Evolutionary conservation across 1,140 invertebrate genomes (phyloP), one percentile per base, ranked within the genome.

Genomic region (Cydia strobilella): DNA sequence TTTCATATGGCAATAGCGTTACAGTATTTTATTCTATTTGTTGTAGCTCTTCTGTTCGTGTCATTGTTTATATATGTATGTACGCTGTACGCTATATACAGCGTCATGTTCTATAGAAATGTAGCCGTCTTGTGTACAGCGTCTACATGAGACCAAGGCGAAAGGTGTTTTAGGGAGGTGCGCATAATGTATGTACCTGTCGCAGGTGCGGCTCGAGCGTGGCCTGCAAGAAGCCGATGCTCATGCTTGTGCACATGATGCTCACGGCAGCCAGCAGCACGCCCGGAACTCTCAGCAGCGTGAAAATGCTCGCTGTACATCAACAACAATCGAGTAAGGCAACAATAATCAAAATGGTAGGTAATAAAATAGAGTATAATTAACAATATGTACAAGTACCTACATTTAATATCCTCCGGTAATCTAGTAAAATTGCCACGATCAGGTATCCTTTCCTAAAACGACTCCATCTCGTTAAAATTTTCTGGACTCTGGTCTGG

Each of bases 201-300:
- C 96, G 86, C 12, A 98, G 86, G 94, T 97, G 97, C 1, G 97
- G 97, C 82, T 97, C 97, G 5, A 98, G 90, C 0, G 96, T 97
- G 0, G 97, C 96, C 85, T 96, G 95, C 2, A 97, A 88, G 89
- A 97, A 97, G 73, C 97, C 96, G 59, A 97, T 97, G 80, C 96
- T 97, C 92, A 96, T 95, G 74, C 96, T 96, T 0, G 96, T 96
- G 0, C 94, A 95, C 69, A 96, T 94, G 79, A 97, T 96, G 78
- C 95, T 96, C 54, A 94, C 90, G 25, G 95, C 94, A 6, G 96
- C 94, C 23, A 97, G 83, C 39, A 96, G 79, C 0, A 97, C 94
- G 25, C 95, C 95, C 1, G 96, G 96, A 25, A 97, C 95, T 81
- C 93, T 95, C 13, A 97, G 81, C 2, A 95, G 93, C 66, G 93